These are phyloP conservation scores for Hyperopisus bebe DNA, from an alignment of 2,113 vertebrate genomes.

Conservation along the genomic window DNA sequence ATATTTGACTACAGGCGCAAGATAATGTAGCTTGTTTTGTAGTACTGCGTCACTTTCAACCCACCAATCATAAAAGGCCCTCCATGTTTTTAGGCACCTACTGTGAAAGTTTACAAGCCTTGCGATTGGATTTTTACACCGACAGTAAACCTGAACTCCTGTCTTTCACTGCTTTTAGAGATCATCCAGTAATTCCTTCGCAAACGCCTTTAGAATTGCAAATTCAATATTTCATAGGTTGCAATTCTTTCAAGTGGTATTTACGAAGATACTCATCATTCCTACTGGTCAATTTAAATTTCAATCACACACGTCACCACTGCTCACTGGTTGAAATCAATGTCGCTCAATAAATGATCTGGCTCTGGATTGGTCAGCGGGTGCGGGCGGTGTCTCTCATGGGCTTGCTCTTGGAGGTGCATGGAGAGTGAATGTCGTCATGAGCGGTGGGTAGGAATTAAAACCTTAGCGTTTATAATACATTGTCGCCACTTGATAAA, in stretches of 20 bases:
- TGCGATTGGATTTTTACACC: not conserved
- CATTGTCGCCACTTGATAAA: conserved; percentile 55
- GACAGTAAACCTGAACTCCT: not conserved
- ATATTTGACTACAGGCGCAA: not conserved
- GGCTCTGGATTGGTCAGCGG: conserved; percentile 55
- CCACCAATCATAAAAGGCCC: not conserved
- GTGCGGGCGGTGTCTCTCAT: conserved; percentile 49
- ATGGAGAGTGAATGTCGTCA: conserved; percentile 75
- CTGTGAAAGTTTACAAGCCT: not conserved
- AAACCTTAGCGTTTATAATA: conserved; percentile 71
- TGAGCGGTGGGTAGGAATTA: conserved; percentile 80
- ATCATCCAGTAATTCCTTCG: not conserved
- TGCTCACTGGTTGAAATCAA: conserved; percentile 28
- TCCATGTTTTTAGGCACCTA: not conserved
- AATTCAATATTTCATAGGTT: conserved; percentile 46
- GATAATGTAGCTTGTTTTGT: not conserved
- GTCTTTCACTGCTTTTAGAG: not conserved
- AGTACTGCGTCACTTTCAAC: not conserved
- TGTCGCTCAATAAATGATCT: conserved; percentile 28
- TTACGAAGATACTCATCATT: fast-evolving
- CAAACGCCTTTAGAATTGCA: conserved; percentile 30
- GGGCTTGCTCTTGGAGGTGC: conserved; percentile 61
- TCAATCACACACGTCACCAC: conserved; percentile 39
- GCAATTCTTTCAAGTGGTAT: conserved; percentile 17
- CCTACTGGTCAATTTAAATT: conserved; percentile 26